Conservation (phyloP, 2,888 invertebrate genomes). For the Resseliella maxima region DNA sequence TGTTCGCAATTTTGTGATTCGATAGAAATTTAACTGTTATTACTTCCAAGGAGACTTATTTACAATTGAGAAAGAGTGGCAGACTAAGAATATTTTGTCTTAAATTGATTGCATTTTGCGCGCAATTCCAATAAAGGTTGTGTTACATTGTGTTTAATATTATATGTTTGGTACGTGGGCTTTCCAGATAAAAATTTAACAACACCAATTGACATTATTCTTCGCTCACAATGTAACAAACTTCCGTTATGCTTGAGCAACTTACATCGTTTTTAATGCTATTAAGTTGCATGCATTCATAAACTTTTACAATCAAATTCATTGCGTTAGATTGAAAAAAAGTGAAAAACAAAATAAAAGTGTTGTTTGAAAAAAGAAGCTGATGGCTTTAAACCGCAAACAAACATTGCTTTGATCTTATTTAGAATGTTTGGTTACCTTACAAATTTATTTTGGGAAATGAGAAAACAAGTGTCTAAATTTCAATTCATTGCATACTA, state of each 20-base stretch:
- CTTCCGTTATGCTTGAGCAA: background rate
- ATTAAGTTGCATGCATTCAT: background rate
- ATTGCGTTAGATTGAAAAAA: background rate
- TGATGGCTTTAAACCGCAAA: background rate
- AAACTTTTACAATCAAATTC: background rate
- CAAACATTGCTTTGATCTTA: slow-evolving; percentile 7
- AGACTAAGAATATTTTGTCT: background rate
- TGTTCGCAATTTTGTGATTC: background rate
- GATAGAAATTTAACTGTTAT: background rate
- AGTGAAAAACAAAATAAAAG: background rate
- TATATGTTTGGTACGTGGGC: background rate
- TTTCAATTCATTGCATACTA: background rate
- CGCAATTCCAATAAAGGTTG: background rate
- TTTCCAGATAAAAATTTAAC: slow-evolving; percentile 15
- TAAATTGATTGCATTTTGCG: background rate
- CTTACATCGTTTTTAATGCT: background rate
- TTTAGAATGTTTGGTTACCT: background rate
- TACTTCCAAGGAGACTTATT: too few relatives aligned
- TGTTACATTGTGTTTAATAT: background rate
- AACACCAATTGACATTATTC: slow-evolving; percentile 17
- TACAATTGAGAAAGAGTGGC: too few relatives aligned
- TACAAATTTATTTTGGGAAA: background rate
- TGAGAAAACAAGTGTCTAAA: background rate
- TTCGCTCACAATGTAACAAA: slow-evolving; percentile 49
- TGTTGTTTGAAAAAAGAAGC: background rate